phyloP scores from a whole-genome alignment of 2,113 vertebrate species.

The Microtus oregoni region DNA sequence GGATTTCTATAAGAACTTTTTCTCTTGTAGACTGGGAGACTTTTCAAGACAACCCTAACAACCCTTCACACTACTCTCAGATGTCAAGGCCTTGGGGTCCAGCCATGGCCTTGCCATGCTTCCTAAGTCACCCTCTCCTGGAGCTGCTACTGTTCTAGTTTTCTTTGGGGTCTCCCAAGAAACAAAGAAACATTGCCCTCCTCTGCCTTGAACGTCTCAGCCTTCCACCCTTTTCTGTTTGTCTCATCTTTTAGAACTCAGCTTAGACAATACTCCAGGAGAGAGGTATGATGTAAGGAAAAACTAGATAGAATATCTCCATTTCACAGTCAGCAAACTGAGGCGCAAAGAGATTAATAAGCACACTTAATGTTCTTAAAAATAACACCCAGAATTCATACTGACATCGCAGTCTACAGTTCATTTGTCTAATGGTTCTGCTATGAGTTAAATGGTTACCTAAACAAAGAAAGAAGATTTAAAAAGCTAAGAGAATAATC shows the following conservation, averaged over 20 bases:
- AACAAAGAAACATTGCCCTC: not conserved
- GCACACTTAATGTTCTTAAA: not conserved
- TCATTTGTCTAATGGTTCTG: not conserved
- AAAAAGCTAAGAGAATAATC: not conserved
- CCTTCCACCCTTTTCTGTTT: not conserved
- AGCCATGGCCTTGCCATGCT: not conserved
- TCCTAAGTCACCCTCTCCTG: not conserved
- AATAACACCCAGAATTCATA: slow-evolving; percentile 22
- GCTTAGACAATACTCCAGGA: not conserved
- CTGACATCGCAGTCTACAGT: not conserved
- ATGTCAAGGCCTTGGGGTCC: not conserved
- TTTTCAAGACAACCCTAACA: not conserved
- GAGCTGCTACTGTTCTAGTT: not conserved
- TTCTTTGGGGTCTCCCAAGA: not conserved
- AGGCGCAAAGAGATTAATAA: slow-evolving; percentile 18
- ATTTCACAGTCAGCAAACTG: slow-evolving; percentile 30
- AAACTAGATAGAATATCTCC: not conserved
- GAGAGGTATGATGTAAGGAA: not conserved
- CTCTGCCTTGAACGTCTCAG: not conserved
- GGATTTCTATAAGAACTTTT: not conserved
- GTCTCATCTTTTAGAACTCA: not conserved
- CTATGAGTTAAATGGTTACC: not conserved
- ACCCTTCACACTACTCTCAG: not conserved
- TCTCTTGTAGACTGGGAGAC: not conserved
- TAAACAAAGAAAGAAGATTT: not conserved